Percentiles rank a stretch among this genome's conserved stretches.
phyloP scores from a whole-genome alignment of 2,113 vertebrate species.

The Tor tambroides region DNA sequence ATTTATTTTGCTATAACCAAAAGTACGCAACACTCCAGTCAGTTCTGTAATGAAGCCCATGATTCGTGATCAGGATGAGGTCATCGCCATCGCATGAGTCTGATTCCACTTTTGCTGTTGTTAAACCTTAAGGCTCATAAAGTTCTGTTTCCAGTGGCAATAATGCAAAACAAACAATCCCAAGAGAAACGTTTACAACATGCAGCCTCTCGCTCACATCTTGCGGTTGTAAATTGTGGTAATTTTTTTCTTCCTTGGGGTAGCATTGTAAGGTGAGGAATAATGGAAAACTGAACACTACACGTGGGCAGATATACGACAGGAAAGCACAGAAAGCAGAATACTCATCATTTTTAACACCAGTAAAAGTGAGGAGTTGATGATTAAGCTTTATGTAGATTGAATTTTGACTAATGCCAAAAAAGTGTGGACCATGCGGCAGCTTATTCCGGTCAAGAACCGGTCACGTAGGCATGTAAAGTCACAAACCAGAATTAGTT shows the following conservation, averaged over 20 bases:
- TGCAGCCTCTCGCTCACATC: slow-evolving; percentile 2
- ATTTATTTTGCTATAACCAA: not conserved
- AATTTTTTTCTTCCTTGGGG: not conserved
- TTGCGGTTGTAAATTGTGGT: slow-evolving; percentile 29
- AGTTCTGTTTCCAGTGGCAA: slow-evolving; percentile 63
- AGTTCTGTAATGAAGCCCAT: not conserved
- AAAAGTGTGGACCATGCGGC: not conserved
- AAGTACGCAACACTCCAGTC: not conserved
- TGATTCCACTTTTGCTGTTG: slow-evolving; percentile 9
- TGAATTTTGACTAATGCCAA: not conserved
- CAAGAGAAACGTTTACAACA: slow-evolving; percentile 48
- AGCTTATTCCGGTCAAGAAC: not conserved
- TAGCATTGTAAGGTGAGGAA: not conserved
- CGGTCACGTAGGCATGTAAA: not conserved
- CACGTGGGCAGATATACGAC: not conserved
- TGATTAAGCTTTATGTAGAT: not conserved
- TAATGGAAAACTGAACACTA: not conserved
- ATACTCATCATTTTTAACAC: not conserved
- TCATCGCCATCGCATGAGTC: slow-evolving; percentile 68
- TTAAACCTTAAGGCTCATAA: slow-evolving; percentile 61
- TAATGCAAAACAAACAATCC: slow-evolving; percentile 63
- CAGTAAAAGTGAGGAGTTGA: not conserved
- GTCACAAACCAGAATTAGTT: too few relatives aligned
- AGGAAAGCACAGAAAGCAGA: not conserved
- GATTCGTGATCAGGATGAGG: slow-evolving; percentile 62